Conservation (phyloP, 2,113 vertebrate genomes). For the Leucosticte australis region DNA sequence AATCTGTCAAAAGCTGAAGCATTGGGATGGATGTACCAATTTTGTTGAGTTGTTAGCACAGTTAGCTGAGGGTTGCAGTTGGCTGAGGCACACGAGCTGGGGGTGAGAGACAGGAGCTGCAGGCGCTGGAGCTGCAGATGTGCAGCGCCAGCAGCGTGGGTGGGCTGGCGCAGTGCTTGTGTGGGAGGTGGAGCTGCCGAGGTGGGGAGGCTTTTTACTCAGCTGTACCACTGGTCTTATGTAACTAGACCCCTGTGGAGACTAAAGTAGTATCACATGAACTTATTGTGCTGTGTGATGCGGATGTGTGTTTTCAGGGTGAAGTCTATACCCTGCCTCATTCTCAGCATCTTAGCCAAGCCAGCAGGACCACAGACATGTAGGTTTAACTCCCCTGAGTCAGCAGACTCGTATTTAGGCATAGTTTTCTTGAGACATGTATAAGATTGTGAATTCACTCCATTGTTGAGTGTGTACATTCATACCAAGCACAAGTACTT, state of each 20-base stretch:
- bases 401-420: not conserved
- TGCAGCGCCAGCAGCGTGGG: accelerated
- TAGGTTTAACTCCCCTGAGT: not conserved
- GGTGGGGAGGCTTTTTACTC: not conserved
- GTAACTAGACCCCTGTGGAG: not conserved
- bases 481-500: not conserved
- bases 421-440: accelerated
- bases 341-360: not conserved
- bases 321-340: not conserved
- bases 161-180: not conserved
- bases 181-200: accelerated
- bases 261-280: not conserved
- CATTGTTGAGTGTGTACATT: not conserved
- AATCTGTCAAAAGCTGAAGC: not conserved
- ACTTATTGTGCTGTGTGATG: not conserved
- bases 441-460: not conserved
- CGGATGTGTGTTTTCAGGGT: not conserved
- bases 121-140: not conserved
- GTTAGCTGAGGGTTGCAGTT: not conserved
- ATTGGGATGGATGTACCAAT: accelerated
- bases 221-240: not conserved
- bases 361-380: not conserved
- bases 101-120: not conserved
- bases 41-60: not conserved
- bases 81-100: not conserved